Conservation (phyloP, 2,113 vertebrate genomes). For the Cathartes aura region DNA sequence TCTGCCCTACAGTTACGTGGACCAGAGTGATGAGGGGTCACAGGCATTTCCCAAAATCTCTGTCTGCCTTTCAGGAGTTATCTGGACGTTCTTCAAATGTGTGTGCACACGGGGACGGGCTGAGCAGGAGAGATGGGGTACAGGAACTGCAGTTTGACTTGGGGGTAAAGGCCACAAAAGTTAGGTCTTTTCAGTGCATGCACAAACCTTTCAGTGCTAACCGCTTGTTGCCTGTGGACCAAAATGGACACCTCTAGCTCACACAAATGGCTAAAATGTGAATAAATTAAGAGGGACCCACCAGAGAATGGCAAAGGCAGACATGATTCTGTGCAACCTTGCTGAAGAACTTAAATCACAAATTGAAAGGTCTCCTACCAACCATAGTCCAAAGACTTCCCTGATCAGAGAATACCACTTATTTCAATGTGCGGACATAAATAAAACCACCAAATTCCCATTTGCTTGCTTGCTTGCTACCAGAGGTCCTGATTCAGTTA, state of each 20-base stretch:
- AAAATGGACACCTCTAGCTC: not conserved
- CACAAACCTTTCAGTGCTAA: not conserved
- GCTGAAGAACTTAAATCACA: not conserved
- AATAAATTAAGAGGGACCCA: not conserved
- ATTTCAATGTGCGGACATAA: not conserved
- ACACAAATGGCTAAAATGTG: not conserved
- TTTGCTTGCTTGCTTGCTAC: not conserved
- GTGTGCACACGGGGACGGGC: too few relatives aligned
- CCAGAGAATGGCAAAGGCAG: not conserved
- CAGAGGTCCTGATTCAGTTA: not conserved
- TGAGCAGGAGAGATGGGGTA: not conserved
- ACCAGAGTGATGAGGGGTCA: not conserved
- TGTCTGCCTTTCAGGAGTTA: not conserved
- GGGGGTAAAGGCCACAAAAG: not conserved
- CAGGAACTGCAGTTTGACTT: not conserved
- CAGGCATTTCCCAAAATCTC: not conserved
- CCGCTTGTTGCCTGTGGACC: not conserved
- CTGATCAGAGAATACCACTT: not conserved
- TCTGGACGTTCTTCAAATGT: not conserved
- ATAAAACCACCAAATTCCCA: not conserved
- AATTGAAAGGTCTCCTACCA: not conserved
- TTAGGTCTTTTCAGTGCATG: not conserved
- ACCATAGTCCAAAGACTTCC: not conserved
- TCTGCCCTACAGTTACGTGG: not conserved
- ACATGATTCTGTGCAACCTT: not conserved